phyloP scores from a whole-genome alignment of 2,888 invertebrate genomes.

The Polymixis lichenea region DNA sequence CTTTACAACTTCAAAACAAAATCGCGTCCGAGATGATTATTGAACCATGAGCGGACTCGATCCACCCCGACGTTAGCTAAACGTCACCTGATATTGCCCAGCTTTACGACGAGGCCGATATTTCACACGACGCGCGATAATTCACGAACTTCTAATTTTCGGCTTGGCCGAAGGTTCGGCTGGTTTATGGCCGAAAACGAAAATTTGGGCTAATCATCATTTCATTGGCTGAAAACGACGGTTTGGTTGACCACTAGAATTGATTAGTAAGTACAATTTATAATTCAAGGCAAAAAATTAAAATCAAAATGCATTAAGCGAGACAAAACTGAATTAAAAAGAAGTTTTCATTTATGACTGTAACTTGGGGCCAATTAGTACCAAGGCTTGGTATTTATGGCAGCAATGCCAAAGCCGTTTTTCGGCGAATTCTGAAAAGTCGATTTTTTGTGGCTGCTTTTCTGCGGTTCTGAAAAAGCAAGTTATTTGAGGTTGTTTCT shows the following conservation, averaged over 20 bases:
- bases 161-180: too few relatives aligned
- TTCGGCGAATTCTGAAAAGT: not conserved
- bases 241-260: not conserved
- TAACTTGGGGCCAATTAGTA: conserved; percentile 18
- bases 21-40: too few relatives aligned
- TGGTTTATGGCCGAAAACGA: not conserved
- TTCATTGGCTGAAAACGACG: not conserved
- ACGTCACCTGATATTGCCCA: too few relatives aligned
- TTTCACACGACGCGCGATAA: too few relatives aligned
- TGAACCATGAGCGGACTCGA: too few relatives aligned
- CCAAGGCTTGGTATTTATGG: not conserved
- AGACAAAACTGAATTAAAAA: conserved; percentile 23
- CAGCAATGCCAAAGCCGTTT: not conserved
- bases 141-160: not conserved
- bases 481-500: not conserved
- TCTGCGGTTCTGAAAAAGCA: not conserved
- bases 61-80: too few relatives aligned
- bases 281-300: not conserved
- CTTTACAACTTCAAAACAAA: too few relatives aligned
- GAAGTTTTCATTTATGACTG: conserved; percentile 30
- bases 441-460: not conserved
- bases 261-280: conserved; percentile 1
- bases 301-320: not conserved
- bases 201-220: not conserved
- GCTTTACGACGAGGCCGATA: too few relatives aligned